Evolutionary conservation across 2,888 invertebrate genomes (phyloP), one percentile per base, ranked within the genome.

Genomic region (Agonopterix alstromeriana): DNA sequence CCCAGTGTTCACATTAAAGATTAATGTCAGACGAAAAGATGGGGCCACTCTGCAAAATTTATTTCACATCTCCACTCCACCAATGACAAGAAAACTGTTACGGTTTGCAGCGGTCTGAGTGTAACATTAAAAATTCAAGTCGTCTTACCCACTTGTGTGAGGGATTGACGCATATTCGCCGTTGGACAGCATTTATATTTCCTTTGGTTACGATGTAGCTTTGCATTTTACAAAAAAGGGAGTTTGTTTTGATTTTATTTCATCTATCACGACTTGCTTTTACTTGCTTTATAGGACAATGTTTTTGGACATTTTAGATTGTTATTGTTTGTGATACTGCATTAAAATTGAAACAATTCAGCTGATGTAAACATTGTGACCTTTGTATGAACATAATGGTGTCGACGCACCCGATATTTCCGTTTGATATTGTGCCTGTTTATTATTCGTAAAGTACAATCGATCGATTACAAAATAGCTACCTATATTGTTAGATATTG

Each of bases 11-110:
- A 56, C 83, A 87, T 88, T 82, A 88, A 88, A 84, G 67, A 87
- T 88, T 85, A 77, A 88, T 87, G 82, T 77, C 73, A 82, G 81
- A 77, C 86, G 85, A 85, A 86, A 88, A 87, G 87, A 88, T 87
- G 85, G 88, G 86, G 88, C 88, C 83, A 88, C 88, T 88, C 86
- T 87, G 82, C 87, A 88, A 88, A 87, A 88, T 88, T 87, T 88
- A 88, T 88, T 73, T 84, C 87, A 82, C 88, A 88, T 85, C 85
- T 87, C 83, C 81, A 77, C 83, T 85, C 82, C 69, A 73, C 82
- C 83, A 87, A 88, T 87, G 88, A 88, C 88, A 88, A 88, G 88
- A 87, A 87, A 87, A 88, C 88, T 88, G 88, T 88, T 88, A 87
- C 88, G 88, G 87, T 84, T 84, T 86, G 87, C 86, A 86, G 74